Conservation (phyloP, 2,888 invertebrate species). For the Adela reaumurella region DNA sequence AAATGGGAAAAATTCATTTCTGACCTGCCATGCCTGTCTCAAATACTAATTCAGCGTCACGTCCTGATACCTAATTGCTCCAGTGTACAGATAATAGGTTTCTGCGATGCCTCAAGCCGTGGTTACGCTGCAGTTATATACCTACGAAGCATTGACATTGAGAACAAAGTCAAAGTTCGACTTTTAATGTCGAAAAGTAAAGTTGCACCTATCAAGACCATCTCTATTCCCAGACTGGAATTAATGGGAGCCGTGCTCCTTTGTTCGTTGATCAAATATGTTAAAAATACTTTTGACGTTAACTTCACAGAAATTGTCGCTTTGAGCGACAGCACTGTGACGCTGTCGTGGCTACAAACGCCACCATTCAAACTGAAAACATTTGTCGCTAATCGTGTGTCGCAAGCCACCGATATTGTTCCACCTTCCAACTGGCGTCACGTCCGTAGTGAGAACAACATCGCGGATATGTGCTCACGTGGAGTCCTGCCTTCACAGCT, state of each 20-base stretch:
- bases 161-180: background rate
- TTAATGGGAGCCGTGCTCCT: constrained; percentile 9
- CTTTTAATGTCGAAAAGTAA: constrained; percentile 7
- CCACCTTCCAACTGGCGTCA: constrained; percentile 11
- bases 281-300: background rate
- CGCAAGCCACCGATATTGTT: constrained; percentile 11
- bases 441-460: constrained; percentile 13
- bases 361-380: constrained; percentile 8
- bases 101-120: constrained; percentile 1
- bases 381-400: constrained; percentile 14
- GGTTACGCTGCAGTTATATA: constrained; percentile 7
- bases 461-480: constrained; percentile 14
- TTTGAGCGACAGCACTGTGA: constrained; percentile 8
- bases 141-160: background rate
- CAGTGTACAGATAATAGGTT: constrained; percentile 2
- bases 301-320: background rate
- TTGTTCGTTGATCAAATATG: constrained; percentile 3
- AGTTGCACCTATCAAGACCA: constrained; percentile 6
- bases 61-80: background rate
- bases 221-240: constrained; percentile 9
- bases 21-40: background rate
- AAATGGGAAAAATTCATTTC: constrained; percentile 2
- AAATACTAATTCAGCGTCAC: background rate
- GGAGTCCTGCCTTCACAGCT: constrained; percentile 10
- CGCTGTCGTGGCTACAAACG: constrained; percentile 13